phyloP scores from a whole-genome alignment of 2,888 invertebrate species.

The Ichneumon xanthorius region DNA sequence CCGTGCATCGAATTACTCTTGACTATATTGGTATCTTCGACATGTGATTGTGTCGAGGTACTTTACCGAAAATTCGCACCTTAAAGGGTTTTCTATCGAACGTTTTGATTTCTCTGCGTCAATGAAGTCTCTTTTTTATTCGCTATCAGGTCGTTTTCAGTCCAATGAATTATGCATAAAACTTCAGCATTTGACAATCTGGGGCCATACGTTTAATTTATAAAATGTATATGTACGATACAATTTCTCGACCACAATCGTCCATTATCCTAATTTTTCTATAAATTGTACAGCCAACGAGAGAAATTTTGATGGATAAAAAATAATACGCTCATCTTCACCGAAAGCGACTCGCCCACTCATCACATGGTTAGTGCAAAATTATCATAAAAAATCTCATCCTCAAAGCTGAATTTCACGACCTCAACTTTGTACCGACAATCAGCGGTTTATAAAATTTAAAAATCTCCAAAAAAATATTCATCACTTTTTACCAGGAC shows the following conservation, averaged over 20 bases:
- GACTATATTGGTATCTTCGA: background rate
- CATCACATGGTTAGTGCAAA: too few relatives aligned
- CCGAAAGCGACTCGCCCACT: too few relatives aligned
- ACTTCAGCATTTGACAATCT: background rate
- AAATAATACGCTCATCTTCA: too few relatives aligned
- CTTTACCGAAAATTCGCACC: background rate
- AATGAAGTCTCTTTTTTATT: background rate
- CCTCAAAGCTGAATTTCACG: too few relatives aligned
- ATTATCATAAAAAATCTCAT: too few relatives aligned
- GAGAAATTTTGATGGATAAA: background rate
- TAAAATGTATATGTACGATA: background rate
- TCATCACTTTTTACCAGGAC: background rate
- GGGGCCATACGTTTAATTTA: background rate
- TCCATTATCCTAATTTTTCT: background rate
- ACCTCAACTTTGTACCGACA: too few relatives aligned
- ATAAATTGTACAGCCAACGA: background rate
- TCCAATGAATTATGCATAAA: too few relatives aligned
- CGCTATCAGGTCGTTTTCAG: background rate
- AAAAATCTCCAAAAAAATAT: background rate
- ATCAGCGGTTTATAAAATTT: background rate
- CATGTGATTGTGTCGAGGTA: background rate
- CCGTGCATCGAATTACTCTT: background rate
- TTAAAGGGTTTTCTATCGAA: too few relatives aligned
- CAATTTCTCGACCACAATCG: background rate
- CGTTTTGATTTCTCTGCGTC: background rate